phyloP scores from a whole-genome alignment of 2,113 vertebrate genomes.

The Carettochelys insculpta region DNA sequence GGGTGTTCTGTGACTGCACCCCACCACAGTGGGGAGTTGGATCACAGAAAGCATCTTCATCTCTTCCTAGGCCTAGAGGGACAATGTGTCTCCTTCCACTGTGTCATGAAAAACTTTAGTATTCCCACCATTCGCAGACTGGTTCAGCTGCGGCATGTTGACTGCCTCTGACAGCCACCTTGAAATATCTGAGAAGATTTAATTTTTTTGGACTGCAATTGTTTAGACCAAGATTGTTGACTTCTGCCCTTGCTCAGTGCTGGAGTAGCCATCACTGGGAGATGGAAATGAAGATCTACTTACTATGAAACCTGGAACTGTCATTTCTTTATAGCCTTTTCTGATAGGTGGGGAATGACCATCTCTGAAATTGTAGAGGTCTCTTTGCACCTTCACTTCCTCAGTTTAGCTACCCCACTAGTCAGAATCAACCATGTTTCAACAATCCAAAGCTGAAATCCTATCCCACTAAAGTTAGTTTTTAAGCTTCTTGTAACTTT shows the following conservation, averaged over 20 bases:
- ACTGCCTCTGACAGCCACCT: neutral
- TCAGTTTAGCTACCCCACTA: slow-evolving; percentile 1
- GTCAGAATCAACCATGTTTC: neutral
- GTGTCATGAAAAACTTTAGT: neutral
- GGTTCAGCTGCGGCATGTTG: neutral
- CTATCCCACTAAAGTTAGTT: neutral
- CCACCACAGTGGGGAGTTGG: neutral
- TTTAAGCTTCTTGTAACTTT: neutral
- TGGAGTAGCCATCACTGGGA: neutral
- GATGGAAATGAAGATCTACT: neutral
- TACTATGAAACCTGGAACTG: neutral
- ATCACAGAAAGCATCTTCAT: neutral
- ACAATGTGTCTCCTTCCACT: neutral
- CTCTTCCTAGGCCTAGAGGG: neutral
- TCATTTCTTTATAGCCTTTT: neutral
- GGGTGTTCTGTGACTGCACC: no score
- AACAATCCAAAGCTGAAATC: slow-evolving; percentile 14
- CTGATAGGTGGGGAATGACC: neutral
- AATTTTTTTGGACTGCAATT: neutral
- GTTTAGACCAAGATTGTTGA: neutral
- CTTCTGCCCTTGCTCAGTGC: neutral
- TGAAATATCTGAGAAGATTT: neutral
- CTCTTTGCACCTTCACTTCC: neutral
- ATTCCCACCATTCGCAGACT: neutral
- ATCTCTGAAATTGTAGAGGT: neutral